These are phyloP conservation scores for Acrobasis repandana DNA, from an alignment of 2,888 invertebrate genomes.

Conservation along the genomic window DNA sequence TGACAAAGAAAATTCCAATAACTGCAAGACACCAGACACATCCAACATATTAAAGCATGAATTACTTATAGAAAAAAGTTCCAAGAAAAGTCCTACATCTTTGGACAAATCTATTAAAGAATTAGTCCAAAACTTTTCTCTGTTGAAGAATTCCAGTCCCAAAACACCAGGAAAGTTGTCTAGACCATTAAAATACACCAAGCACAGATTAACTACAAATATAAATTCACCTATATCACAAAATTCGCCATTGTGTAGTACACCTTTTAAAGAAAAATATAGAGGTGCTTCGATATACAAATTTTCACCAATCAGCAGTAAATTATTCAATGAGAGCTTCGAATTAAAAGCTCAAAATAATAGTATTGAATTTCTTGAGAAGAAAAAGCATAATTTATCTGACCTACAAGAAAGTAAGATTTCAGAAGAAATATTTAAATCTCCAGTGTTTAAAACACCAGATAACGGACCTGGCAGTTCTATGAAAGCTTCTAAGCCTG, in stretches of 20 bases:
- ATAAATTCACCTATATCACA: constrained; percentile 43
- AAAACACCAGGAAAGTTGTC: constrained; percentile 37
- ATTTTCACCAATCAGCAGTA: constrained; percentile 63
- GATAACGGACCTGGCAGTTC: not conserved
- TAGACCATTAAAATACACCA: constrained; percentile 34
- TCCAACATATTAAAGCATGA: constrained; percentile 60
- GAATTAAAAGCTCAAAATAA: constrained; percentile 33
- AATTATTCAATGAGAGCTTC: constrained; percentile 37
- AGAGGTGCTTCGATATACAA: constrained; percentile 68
- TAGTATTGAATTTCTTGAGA: constrained; percentile 5
- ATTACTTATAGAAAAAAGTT: constrained; percentile 58
- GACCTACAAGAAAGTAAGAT: not conserved
- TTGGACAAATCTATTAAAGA: constrained; percentile 64
- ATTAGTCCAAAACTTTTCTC: constrained; percentile 55
- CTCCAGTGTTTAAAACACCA: constrained; percentile 15
- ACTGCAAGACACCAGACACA: constrained; percentile 39
- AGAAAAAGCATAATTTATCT: not conserved
- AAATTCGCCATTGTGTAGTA: constrained; percentile 66
- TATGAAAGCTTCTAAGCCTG: not conserved
- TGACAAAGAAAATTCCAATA: constrained; percentile 62
- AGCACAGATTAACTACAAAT: constrained; percentile 47
- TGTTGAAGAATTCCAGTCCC: constrained; percentile 46
- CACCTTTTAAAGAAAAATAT: constrained; percentile 66
- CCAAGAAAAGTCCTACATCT: constrained; percentile 36
- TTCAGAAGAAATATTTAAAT: not conserved